Base-by-base conservation (phyloP, 2,797 vertebrate genomes). In the Allobates femoralis region DNA sequence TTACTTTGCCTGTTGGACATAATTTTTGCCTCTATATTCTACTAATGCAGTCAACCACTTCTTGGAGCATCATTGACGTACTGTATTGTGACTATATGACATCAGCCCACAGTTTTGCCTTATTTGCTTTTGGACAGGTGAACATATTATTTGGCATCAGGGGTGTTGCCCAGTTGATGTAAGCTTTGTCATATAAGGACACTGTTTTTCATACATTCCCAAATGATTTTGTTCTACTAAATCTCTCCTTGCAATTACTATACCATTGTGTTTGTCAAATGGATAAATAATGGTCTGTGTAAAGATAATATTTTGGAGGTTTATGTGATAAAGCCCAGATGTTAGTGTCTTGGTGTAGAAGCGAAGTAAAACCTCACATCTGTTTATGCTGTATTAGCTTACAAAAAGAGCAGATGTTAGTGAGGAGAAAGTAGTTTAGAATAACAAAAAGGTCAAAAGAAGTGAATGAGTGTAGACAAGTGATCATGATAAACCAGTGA, bases 271-370 rank as follows among this genome's bases (percentile, higher is more conserved):
- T 92, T 94, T 91, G 89, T 88, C 85, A 76, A 86, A 90, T 92
- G 90, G 92, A 92, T 93, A 92, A 94, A 91, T 89, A 91, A 92
- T 93, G 93, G 90, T 93, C 90, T 91, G 87, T 91, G 93, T 90
- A 89, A 91, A 92, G 87, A 92, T 93, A 92, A 91, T 93, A 89
- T 85, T 89, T 81, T 89, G 92, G 83, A 90, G 81, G 85, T 77
- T 93, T 91, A 89, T 89, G 85, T 90, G 92, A 92, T 92, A 93
- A 91, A 92, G 71, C n/a, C 30, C 91, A 94, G 91, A 92, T 94
- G 92, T 87, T 91, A 90, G 79, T 92, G 91, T 91, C 90, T 88
- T 92, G 87, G 90, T 91, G 85, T 87, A 88, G 90, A 93, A 91
- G 90, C 90, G 90, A 92, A 93, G 93, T 92, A 91, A 93, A 92